Percentiles rank a stretch among this genome's conserved stretches.
Evolutionary conservation across 2,113 vertebrate genomes (phyloP).

Genomic region (Casuarius casuarius): DNA sequence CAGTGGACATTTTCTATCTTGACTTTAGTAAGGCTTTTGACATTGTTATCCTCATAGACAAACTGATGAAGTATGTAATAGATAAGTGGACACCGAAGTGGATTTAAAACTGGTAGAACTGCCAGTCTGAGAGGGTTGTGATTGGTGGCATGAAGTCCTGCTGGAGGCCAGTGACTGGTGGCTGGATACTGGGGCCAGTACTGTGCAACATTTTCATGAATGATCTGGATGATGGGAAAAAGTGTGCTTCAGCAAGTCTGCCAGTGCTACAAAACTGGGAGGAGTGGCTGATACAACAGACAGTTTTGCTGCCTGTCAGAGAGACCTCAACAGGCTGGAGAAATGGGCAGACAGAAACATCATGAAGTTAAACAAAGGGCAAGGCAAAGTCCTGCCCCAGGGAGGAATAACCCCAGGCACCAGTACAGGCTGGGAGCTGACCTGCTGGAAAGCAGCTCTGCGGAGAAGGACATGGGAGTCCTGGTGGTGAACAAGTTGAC

Average conservation of each 20-base stretch:
- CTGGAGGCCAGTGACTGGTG: not conserved
- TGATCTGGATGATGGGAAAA: rapidly evolving
- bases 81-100: not conserved
- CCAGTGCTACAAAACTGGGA: not conserved
- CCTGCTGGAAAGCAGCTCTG: not conserved
- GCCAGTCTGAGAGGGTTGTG: not conserved
- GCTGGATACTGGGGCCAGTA: not conserved
- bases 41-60: too few relatives aligned
- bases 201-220: not conserved
- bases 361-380: too few relatives aligned
- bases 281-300: not conserved
- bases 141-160: not conserved
- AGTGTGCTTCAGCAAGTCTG: not conserved
- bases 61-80: not conserved
- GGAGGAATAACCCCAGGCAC: too few relatives aligned
- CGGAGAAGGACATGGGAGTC: not conserved
- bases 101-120: not conserved
- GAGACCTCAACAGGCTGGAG: not conserved
- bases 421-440: not conserved
- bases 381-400: too few relatives aligned
- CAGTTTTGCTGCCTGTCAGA: not conserved
- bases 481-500: not conserved
- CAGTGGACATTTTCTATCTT: not conserved
- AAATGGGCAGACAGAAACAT: not conserved
- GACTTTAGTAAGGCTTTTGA: not conserved